phyloP scores from a whole-genome alignment of 2,888 invertebrate genomes.

The Caenorhabditis virilis region DNA sequence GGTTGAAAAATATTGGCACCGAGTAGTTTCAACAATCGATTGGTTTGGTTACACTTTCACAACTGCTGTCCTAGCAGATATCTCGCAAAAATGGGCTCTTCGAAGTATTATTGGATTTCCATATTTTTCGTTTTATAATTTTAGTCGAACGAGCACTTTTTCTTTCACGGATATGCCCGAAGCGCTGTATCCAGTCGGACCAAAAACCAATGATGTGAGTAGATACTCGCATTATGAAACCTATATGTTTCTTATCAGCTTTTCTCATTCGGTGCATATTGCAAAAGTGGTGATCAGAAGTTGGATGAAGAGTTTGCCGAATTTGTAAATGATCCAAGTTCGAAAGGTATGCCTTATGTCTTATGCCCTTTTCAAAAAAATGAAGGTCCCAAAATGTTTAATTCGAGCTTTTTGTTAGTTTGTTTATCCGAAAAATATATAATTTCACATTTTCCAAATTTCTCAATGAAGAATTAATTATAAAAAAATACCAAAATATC shows the following conservation, averaged over 20 bases:
- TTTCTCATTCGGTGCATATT: conserved; percentile 32
- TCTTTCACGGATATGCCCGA: conserved; percentile 36
- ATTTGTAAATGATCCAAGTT: conserved; percentile 22
- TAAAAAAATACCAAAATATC: too few relatives aligned
- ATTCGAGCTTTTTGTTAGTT: too few relatives aligned
- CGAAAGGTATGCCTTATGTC: conserved; percentile 21
- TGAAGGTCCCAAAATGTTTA: too few relatives aligned
- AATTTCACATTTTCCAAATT: too few relatives aligned
- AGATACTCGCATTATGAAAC: too few relatives aligned
- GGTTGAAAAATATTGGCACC: conserved; percentile 22
- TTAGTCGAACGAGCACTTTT: conserved; percentile 20
- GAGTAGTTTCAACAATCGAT: conserved; percentile 29
- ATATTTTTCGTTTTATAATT: conserved; percentile 29
- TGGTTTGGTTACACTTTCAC: conserved; percentile 26
- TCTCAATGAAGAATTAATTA: too few relatives aligned
- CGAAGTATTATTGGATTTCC: conserved; percentile 18
- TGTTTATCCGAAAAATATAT: too few relatives aligned
- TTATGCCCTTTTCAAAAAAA: too few relatives aligned
- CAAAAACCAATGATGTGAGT: conserved; percentile 31
- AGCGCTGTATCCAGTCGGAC: conserved; percentile 24
- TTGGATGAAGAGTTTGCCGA: conserved; percentile 7
- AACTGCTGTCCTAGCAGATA: conserved; percentile 17
- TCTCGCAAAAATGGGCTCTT: conserved; percentile 32
- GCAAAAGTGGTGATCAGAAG: conserved; percentile 6
- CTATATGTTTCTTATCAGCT: conserved; percentile 7